Conservation (phyloP, 2,888 invertebrate genomes). For the Lumbricus terrestris region DNA sequence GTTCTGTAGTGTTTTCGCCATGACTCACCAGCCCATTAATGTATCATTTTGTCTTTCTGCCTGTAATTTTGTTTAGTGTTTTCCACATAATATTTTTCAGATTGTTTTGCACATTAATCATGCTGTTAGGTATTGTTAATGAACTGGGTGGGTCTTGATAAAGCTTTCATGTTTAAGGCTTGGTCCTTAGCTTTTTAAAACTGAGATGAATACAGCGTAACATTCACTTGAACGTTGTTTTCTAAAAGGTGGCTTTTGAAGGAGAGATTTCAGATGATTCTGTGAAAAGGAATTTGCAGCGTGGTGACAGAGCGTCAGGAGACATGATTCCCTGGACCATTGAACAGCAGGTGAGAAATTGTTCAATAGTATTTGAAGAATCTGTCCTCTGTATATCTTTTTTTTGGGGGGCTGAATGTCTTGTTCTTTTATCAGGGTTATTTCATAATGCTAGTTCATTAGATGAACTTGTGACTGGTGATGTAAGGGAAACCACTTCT, state of each 20-base stretch:
- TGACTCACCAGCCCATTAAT: too few species aligned
- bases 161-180: not conserved
- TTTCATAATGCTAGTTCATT: not conserved
- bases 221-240: not conserved
- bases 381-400: not conserved
- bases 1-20: too few species aligned
- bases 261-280: constrained; percentile 69
- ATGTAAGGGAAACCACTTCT: not conserved
- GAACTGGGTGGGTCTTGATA: not conserved
- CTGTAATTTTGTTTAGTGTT: too few species aligned
- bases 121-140: not conserved
- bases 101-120: not conserved
- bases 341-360: constrained; percentile 74
- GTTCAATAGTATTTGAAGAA: not conserved
- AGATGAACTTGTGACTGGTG: not conserved
- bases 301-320: constrained; percentile 88
- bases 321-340: constrained; percentile 99
- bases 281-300: constrained; percentile 75
- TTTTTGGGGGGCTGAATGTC: not conserved
- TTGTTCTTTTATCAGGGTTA: not conserved
- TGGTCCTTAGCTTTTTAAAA: not conserved
- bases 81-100: not conserved
- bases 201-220: not conserved
- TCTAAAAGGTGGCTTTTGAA: constrained; percentile 67
- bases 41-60: too few species aligned